Conservation (phyloP, 1,140 invertebrate species). For the Tetramorium simillimum region DNA sequence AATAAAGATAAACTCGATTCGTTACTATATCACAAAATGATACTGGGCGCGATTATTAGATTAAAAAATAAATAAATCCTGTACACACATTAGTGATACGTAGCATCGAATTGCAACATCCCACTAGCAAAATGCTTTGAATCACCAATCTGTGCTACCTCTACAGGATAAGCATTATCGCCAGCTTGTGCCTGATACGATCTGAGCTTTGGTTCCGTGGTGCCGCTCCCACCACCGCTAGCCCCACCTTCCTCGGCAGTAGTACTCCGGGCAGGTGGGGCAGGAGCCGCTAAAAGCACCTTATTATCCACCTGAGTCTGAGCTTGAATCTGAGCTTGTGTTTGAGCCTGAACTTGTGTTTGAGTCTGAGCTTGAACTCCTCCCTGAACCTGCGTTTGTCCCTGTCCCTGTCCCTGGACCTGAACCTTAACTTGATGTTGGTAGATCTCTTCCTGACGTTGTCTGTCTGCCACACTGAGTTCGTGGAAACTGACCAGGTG, state of each 20-base stretch:
- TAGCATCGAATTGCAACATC: conserved; percentile 83
- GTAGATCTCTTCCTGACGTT: conserved; percentile 84
- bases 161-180: conserved; percentile 78
- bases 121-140: conserved; percentile 81
- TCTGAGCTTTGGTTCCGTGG: conserved; percentile 65
- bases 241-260: conserved; percentile 59
- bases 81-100: conserved; percentile 82
- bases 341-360: conserved; percentile 68
- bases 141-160: conserved; percentile 79
- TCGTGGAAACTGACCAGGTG: conserved; percentile 88
- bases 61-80: conserved; percentile 74
- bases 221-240: conserved; percentile 46
- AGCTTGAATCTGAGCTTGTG: conserved; percentile 57
- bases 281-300: conserved; percentile 59
- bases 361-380: conserved; percentile 72
- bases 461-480: conserved; percentile 83
- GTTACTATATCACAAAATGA: conserved; percentile 77
- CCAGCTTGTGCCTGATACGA: conserved; percentile 75
- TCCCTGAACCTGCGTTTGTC: conserved; percentile 64
- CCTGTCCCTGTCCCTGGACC: conserved; percentile 71
- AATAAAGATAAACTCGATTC: conserved; percentile 68
- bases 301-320: conserved; percentile 71
- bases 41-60: conserved; percentile 78
- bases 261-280: conserved; percentile 60
- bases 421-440: conserved; percentile 80